Conservation (phyloP, 1,140 invertebrate genomes). For the Lethrus apterus region DNA sequence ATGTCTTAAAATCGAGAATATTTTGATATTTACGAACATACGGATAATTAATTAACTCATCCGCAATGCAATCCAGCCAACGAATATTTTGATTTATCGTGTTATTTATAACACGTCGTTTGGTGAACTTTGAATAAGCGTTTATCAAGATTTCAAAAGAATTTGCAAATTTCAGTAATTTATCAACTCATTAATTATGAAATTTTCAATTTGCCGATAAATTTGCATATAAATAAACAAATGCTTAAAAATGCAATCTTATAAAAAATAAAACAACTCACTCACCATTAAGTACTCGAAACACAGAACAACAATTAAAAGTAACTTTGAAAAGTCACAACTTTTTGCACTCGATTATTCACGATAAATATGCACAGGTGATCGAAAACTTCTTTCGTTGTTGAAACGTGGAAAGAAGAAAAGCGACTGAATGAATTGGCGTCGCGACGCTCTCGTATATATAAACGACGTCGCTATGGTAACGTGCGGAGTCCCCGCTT, state of each 20-base stretch:
- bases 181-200: too few relatives aligned
- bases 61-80: too few relatives aligned
- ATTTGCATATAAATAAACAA: background rate
- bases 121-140: too few relatives aligned
- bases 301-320: slow-evolving; percentile 4
- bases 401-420: background rate
- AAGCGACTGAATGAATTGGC: slow-evolving; percentile 24
- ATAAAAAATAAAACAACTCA: too few relatives aligned
- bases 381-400: background rate
- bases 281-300: slow-evolving; percentile 5
- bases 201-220: background rate
- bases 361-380: background rate
- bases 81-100: too few relatives aligned
- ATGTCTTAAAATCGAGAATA: too few relatives aligned
- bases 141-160: too few relatives aligned
- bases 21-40: background rate
- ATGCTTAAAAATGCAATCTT: background rate
- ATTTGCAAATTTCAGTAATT: background rate
- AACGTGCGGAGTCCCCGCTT: slow-evolving; percentile 18
- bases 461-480: slow-evolving; percentile 21
- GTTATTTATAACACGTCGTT: too few relatives aligned
- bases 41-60: background rate
- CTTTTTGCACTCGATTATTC: background rate
- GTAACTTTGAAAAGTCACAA: background rate
- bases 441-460: slow-evolving; percentile 24